Percentiles rank a stretch among this genome's conserved stretches.
Conservation (phyloP, 2,888 invertebrate genomes). For the Dolichopus griseipennis region DNA sequence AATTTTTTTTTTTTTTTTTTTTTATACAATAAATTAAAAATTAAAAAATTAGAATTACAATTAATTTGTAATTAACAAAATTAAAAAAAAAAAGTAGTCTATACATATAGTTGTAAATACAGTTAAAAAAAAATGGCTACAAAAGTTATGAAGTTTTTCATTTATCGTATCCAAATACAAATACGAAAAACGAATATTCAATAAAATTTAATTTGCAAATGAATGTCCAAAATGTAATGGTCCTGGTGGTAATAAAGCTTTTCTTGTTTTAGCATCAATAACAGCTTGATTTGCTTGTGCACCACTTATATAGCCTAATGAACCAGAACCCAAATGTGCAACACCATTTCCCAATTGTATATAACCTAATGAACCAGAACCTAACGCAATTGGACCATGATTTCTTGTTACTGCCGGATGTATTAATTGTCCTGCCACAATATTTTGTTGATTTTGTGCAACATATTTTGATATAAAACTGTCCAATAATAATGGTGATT, state of each 20-base stretch:
- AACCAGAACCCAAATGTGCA: slow-evolving; percentile 42
- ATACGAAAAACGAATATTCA: no score
- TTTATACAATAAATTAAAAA: no score
- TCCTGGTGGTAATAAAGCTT: slow-evolving; percentile 31
- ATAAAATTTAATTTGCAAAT: background rate
- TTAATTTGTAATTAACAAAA: no score
- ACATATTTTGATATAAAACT: slow-evolving; percentile 29
- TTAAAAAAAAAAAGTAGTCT: background rate
- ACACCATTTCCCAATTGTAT: slow-evolving; percentile 40
- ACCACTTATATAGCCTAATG: slow-evolving; percentile 39
- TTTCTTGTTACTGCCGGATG: slow-evolving; percentile 20
- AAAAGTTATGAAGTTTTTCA: background rate
- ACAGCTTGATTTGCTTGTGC: slow-evolving; percentile 33
- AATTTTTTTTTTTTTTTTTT: no score
- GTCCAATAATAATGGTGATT: slow-evolving; percentile 27
- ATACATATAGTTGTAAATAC: background rate
- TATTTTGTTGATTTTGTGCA: background rate
- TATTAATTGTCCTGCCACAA: background rate
- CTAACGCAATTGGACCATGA: slow-evolving; percentile 34
- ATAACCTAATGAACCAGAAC: slow-evolving; percentile 42
- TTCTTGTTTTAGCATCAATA: slow-evolving; percentile 34
- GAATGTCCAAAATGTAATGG: slow-evolving; percentile 39
- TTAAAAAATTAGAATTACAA: no score
- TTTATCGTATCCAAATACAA: background rate
- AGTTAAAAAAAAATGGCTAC: background rate